Base-by-base conservation (phyloP, 2,113 vertebrate species). In the Pelecanus crispus region DNA sequence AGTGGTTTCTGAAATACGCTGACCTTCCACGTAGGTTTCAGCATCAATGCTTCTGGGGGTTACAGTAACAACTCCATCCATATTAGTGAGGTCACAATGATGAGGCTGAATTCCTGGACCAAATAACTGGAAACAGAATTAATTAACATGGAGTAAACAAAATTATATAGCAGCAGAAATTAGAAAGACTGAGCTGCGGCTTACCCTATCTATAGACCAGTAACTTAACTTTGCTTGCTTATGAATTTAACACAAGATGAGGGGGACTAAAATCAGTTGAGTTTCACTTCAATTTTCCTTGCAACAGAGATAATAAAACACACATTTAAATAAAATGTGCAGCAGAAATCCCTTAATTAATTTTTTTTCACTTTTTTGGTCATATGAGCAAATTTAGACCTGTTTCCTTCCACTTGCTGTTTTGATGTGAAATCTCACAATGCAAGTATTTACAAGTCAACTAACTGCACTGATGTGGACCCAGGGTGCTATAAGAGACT, bases 41-140 rank as follows among this genome's bases (percentile, higher is more conserved):
- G 99, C 99, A 16, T 99, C 99, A 53, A 99, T 98, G 79, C 98
- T 99, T 95, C 98, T 98, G 0, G 99, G 99, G 3, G 99, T 99
- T 93, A 99, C 99, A 0, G 99, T 99, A 68, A 99, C 99, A 95
- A 99, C 98, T 5, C 99, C 99, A n/a, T 99, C 99, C 81, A 98
- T 99, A 96, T 99, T 99, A 90, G 99, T 99, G 85, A 99, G 99
- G 97, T 99, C 99, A 95, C 99, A 99, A 96, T 99, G 99, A 97
- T 99, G 99, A 62, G 99, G 99, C 29, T 99, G 98, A 86, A 99
- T 98, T 45, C 99, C 99, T 10, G 99, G 98, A 15, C 99, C 99
- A 50, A 99, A 98, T 72, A 99, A 97, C 99, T 99, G 59, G 17
- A 77, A 92, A 95, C 1, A 91, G 42, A 90, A 81, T 77, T 56